Evolutionary conservation across 2,113 vertebrate genomes (phyloP).

Genomic region (Hippopotamus amphibius): DNA sequence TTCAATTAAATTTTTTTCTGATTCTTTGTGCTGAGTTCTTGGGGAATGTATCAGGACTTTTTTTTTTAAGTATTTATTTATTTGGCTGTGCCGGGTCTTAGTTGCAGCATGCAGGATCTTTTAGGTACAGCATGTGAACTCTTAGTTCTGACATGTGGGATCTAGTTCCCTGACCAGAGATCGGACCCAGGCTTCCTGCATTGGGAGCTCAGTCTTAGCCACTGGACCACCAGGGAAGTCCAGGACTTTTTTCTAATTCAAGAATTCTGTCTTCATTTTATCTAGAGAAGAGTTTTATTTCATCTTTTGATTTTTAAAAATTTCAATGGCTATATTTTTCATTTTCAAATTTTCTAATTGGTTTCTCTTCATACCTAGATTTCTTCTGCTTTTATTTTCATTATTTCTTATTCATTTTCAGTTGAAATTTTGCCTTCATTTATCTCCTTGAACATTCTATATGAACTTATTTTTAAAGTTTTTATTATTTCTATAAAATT

Average conservation of each 20-base stretch:
- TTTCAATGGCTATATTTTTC: background rate
- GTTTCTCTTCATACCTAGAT: background rate
- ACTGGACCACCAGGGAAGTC: too few species aligned
- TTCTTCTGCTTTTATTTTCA: background rate
- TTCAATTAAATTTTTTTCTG: constrained; percentile 20
- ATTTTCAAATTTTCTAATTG: background rate
- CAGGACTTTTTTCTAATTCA: background rate
- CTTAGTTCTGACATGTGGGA: too few species aligned
- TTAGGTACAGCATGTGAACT: too few species aligned
- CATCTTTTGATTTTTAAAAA: background rate
- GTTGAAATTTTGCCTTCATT: background rate
- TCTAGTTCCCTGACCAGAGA: too few species aligned
- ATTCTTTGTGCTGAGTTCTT: background rate
- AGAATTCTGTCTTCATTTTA: background rate
- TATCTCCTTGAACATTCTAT: background rate
- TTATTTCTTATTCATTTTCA: constrained; percentile 23
- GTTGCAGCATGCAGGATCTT: too few species aligned
- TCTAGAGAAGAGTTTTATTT: constrained; percentile 32
- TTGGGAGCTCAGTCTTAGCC: too few species aligned
- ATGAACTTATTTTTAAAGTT: constrained; percentile 3
- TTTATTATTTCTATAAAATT: constrained; percentile 15
- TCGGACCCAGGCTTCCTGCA: too few species aligned
- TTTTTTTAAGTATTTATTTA: background rate
- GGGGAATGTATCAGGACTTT: background rate
- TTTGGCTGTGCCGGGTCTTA: too few species aligned